phyloP scores from a whole-genome alignment of 2,888 invertebrate genomes.

The Tenthredo scrophulariae region DNA sequence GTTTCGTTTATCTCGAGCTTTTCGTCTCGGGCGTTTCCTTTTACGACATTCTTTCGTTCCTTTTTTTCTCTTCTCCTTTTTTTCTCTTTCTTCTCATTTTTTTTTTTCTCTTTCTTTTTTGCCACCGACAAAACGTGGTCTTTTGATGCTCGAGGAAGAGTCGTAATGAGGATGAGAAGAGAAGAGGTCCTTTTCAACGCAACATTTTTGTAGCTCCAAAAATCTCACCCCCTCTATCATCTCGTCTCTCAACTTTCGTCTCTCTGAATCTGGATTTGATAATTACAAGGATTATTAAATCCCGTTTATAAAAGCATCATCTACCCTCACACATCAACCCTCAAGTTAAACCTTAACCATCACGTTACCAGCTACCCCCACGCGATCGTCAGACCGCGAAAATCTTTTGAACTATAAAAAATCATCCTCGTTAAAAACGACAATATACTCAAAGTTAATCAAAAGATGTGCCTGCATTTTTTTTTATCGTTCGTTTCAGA shows the following conservation, averaged over 20 bases:
- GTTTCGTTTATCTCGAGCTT: constrained; percentile 7
- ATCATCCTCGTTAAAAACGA: constrained; percentile 64
- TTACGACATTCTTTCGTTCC: background rate
- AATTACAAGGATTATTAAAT: constrained; percentile 40
- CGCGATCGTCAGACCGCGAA: constrained; percentile 75
- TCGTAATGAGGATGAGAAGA: constrained; percentile 25
- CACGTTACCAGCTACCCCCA: background rate
- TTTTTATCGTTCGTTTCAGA: background rate
- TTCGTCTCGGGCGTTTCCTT: background rate
- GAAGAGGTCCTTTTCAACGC: background rate
- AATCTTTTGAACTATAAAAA: constrained; percentile 58
- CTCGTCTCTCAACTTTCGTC: background rate
- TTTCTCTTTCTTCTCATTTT: background rate
- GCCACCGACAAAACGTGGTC: background rate
- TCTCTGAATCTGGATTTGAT: constrained; percentile 10
- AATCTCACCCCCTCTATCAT: background rate
- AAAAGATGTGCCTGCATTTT: constrained; percentile 15
- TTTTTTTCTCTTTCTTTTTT: background rate
- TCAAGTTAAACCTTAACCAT: constrained; percentile 63
- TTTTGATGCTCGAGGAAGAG: constrained; percentile 19
- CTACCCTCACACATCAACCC: constrained; percentile 53
- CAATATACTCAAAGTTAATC: constrained; percentile 74
- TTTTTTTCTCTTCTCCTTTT: background rate
- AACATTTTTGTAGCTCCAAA: background rate
- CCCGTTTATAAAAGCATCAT: constrained; percentile 24